phyloP scores from a whole-genome alignment of 2,113 vertebrate genomes.

The Origma solitaria region DNA sequence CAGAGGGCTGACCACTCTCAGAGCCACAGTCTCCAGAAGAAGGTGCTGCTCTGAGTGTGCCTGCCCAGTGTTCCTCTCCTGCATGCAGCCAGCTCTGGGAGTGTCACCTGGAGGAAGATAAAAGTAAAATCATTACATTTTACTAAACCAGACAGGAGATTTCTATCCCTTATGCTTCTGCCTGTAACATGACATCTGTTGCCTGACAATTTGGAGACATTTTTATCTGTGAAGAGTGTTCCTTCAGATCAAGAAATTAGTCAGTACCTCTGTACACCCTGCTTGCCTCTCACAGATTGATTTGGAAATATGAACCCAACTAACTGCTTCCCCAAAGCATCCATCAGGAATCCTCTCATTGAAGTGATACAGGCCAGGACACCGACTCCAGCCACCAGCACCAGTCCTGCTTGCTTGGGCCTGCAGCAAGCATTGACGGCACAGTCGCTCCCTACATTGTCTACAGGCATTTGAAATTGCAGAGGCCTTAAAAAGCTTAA shows the following conservation, averaged over 20 bases:
- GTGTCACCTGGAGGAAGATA: background rate
- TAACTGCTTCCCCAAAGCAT: background rate
- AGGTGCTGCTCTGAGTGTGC: background rate
- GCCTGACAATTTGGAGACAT: background rate
- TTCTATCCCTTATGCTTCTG: background rate
- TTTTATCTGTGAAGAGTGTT: background rate
- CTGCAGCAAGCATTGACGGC: background rate
- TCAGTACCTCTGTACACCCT: background rate
- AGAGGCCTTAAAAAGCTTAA: background rate
- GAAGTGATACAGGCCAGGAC: background rate
- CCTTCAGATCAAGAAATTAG: background rate
- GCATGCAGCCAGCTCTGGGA: background rate
- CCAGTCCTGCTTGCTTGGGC: accelerated
- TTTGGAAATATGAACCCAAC: background rate
- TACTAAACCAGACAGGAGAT: background rate
- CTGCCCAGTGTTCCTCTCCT: background rate
- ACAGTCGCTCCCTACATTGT: accelerated
- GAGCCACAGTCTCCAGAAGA: background rate
- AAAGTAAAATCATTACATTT: background rate
- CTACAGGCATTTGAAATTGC: background rate
- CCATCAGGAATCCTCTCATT: background rate
- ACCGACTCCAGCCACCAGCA: background rate
- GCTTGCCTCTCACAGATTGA: background rate
- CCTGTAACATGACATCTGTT: background rate
- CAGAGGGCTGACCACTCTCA: background rate